Evolutionary conservation across 1,140 invertebrate species (phyloP).

Genomic region (Drosophila sechellia): DNA sequence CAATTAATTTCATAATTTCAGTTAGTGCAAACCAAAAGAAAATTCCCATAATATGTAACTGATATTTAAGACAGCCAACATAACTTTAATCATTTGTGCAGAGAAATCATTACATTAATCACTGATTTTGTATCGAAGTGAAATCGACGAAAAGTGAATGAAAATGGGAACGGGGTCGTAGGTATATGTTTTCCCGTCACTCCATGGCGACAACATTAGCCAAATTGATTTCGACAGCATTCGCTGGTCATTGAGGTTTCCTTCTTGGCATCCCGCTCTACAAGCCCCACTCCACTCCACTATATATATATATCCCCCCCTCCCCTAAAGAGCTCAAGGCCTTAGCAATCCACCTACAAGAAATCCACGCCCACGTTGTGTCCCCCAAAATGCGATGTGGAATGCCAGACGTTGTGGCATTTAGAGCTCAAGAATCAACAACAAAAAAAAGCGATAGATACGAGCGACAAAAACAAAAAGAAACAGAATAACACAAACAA

Average conservation of each 20-base stretch:
- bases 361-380: conserved; percentile 53
- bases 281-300: not conserved
- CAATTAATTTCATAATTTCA: too few species aligned
- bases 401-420: conserved; percentile 71
- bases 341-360: conserved; percentile 37
- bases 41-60: too few species aligned
- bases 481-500: conserved; percentile 9
- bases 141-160: not conserved
- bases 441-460: not conserved
- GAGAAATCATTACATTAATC: too few species aligned
- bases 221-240: conserved; percentile 77
- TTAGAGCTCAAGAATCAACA: conserved; percentile 30
- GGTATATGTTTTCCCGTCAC: conserved; percentile 1
- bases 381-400: conserved; percentile 43
- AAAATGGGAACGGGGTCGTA: conserved; percentile 2
- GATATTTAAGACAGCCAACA: too few species aligned
- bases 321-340: conserved; percentile 32
- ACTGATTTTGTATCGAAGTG: too few species aligned
- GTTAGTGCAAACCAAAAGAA: too few species aligned
- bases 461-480: conserved; percentile 21
- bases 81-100: not conserved
- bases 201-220: conserved; percentile 72
- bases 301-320: not conserved
- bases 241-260: conserved; percentile 46
- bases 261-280: not conserved